Conservation (phyloP, 2,113 vertebrate species). For the Emydura subglobosa region DNA sequence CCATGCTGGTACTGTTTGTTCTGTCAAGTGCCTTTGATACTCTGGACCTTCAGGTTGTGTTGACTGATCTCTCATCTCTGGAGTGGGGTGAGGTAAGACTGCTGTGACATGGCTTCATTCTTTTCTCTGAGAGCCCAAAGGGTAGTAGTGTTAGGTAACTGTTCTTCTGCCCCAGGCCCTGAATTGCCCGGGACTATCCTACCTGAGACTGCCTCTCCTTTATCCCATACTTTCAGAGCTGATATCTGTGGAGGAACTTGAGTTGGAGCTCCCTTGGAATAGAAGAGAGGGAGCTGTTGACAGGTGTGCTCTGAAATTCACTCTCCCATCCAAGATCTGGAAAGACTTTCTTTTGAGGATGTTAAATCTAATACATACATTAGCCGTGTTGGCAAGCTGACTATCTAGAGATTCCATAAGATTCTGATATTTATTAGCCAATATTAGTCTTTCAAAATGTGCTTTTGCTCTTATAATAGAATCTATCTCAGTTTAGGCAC, state of each 20-base stretch:
- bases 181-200: neutral
- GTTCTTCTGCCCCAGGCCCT: neutral
- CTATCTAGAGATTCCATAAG: neutral
- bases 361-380: neutral
- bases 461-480: neutral
- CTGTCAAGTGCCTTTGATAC: neutral
- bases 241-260: neutral
- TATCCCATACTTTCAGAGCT: neutral
- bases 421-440: neutral
- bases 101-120: neutral
- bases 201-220: neutral
- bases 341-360: neutral
- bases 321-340: neutral
- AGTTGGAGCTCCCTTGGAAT: neutral
- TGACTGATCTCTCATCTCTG: conserved; percentile 38
- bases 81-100: neutral
- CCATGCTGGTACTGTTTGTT: conserved; percentile 6
- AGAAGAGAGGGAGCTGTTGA: neutral
- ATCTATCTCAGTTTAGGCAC: neutral
- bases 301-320: neutral
- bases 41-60: neutral
- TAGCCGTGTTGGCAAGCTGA: neutral
- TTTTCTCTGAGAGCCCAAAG: conserved; percentile 5
- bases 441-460: neutral
- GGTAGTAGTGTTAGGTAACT: neutral